Conservation (phyloP, 2,888 invertebrate species). For the Ornithoptera alexandrae region DNA sequence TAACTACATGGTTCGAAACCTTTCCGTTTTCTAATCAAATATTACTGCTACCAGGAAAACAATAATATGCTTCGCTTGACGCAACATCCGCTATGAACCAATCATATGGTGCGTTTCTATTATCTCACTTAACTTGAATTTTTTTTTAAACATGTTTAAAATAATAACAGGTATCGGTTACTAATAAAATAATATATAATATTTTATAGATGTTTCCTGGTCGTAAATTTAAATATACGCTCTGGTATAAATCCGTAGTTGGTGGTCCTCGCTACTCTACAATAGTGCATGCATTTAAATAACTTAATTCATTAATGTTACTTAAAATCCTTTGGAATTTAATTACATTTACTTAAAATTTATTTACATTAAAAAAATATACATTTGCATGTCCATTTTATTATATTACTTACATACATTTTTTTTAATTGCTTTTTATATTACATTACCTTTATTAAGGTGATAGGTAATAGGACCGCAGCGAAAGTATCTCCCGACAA, state of each 20-base stretch:
- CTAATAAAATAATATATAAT: neutral
- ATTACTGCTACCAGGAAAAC: conserved; percentile 8
- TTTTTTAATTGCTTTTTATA: too few relatives aligned
- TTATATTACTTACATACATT: too few relatives aligned
- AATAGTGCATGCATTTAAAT: neutral
- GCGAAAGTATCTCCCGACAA: too few relatives aligned
- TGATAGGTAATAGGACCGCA: too few relatives aligned
- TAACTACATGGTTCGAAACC: neutral
- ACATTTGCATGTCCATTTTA: too few relatives aligned
- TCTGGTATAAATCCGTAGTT: neutral
- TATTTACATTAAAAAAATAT: too few relatives aligned
- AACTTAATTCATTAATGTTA: too few relatives aligned
- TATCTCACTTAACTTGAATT: neutral
- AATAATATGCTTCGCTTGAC: neutral
- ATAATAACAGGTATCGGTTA: neutral
- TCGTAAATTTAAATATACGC: neutral
- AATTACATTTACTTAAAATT: too few relatives aligned
- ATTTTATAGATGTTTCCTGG: neutral
- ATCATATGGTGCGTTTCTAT: conserved; percentile 1
- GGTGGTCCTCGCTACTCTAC: neutral
- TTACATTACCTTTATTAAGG: too few relatives aligned
- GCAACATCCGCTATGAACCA: conserved; percentile 2
- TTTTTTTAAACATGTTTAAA: neutral
- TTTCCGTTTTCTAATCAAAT: conserved; percentile 1
- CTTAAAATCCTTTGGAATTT: too few relatives aligned